Percentiles rank a stretch among this genome's conserved stretches.
These are phyloP conservation scores for Mormoops blainvillei DNA, from an alignment of 2,113 vertebrate genomes.

Conservation along the genomic window DNA sequence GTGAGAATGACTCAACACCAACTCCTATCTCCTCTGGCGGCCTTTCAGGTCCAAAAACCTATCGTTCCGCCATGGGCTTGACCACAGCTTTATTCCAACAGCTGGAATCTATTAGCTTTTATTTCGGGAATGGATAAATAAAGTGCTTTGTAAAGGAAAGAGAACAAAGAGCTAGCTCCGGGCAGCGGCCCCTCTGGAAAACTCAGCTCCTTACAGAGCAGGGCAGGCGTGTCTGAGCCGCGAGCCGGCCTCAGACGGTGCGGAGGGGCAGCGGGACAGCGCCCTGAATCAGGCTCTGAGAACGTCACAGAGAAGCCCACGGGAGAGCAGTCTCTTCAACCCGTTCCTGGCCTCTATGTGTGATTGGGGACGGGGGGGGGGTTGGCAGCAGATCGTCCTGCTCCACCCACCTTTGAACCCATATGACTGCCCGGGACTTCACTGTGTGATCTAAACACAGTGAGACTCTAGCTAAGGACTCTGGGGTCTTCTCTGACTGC, in stretches of 20 bases:
- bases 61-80: neutral
- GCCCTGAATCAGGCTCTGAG: neutral
- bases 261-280: neutral
- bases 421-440: neutral
- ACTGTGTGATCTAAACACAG: neutral
- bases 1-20: neutral
- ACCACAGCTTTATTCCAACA: neutral
- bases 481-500: accelerated
- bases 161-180: neutral
- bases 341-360: neutral
- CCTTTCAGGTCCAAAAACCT: neutral
- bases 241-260: neutral
- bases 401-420: neutral
- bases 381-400: too few species aligned
- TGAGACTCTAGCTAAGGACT: neutral
- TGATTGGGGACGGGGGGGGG: too few species aligned
- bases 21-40: neutral
- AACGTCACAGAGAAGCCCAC: neutral
- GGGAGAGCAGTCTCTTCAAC: neutral
- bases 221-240: neutral
- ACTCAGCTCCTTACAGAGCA: neutral
- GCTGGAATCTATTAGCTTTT: neutral
- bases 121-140: neutral
- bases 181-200: neutral
- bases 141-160: neutral